Base-by-base conservation (phyloP, 2,113 vertebrate genomes). In the Trinectes maculatus region DNA sequence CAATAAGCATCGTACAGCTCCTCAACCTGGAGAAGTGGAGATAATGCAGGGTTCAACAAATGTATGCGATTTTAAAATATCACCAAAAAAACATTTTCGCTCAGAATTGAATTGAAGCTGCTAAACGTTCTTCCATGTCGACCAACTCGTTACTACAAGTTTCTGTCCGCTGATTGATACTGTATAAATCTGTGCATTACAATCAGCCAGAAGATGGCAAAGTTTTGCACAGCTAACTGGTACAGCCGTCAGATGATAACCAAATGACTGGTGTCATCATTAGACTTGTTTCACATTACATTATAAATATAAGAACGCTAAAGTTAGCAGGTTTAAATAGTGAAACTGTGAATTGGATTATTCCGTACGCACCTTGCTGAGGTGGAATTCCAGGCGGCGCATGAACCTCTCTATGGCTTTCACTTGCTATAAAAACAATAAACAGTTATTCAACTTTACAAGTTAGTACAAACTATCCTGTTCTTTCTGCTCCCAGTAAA, bases 1-100 rank as follows among this genome's bases (percentile, higher is more conserved):
- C 97, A 99, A 57, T 99, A 99, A 4, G 95, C 94, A 84, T 99
- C 96, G 0, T 98, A 99, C 4, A 98, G 91, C 85, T 99, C 98
- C 7, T 99, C 98, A 0, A 99, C 96, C 98, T 99, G 90, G 8
- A 65, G 22, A 37, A 26, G 6, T 10, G 33, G 37, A 34, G 2
- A 28, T 44, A 1, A 26, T 31, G 73, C 6, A 25, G 16, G 12
- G 24, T 46, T 56, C 21, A 58, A 40, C 6, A 51, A 3, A 18
- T 49, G 24, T 8, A 16, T 15, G 12, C 3, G n/a, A n/a, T n/a
- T n/a, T n/a, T n/a, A n/a, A n/a, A n/a, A n/a, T n/a, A n/a, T n/a
- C n/a, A n/a, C n/a, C n/a, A n/a, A n/a, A n/a, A n/a, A n/a, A n/a
- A n/a, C n/a, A n/a, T n/a, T n/a, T n/a, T n/a, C n/a, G n/a, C n/a